These are phyloP conservation scores for Acanthosepion pharaonis DNA, from an alignment of 2,888 invertebrate species.

Conservation along the genomic window DNA sequence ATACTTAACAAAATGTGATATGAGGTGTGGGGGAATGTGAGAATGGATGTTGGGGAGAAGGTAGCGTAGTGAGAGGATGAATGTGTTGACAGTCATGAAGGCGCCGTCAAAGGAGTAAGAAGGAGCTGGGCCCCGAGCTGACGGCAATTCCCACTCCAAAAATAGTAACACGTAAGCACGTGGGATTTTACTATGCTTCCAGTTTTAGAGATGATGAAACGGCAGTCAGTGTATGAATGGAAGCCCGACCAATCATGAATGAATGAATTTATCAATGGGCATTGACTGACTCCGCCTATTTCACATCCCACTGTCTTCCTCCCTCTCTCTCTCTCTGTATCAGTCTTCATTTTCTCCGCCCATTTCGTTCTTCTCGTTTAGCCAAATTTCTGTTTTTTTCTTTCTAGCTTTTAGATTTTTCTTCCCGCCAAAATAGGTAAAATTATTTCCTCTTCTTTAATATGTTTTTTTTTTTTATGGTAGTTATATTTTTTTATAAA, in stretches of 20 bases:
- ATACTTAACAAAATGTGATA: neutral
- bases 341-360: neutral
- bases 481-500: neutral
- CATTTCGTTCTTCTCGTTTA: neutral
- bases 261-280: neutral
- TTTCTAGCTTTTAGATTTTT: neutral
- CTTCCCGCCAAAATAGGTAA: neutral
- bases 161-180: neutral
- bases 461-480: neutral
- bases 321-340: neutral
- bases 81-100: neutral
- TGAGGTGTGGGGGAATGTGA: neutral
- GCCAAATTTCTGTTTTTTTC: neutral
- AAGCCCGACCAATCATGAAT: neutral
- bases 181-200: neutral
- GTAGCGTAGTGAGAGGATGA: neutral
- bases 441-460: neutral
- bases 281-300: neutral
- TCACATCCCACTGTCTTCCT: neutral
- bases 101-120: neutral
- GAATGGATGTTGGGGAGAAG: neutral
- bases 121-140: neutral
- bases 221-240: neutral
- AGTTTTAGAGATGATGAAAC: conserved; percentile 25
- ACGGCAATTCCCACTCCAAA: neutral